phyloP scores from a whole-genome alignment of 2,797 vertebrate species.

The Pseudocheirus occidentalis region DNA sequence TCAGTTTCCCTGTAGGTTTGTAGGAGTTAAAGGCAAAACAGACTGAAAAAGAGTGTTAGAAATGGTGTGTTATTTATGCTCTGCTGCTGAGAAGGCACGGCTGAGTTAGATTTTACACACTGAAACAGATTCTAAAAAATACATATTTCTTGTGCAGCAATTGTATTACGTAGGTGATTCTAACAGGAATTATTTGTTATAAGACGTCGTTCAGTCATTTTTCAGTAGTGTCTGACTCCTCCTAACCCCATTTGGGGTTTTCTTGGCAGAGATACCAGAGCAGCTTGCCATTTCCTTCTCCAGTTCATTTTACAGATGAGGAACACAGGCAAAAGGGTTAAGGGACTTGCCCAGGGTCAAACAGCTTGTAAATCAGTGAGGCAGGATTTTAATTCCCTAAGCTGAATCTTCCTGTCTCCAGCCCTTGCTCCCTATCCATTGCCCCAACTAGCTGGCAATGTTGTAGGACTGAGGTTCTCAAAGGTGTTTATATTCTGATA shows the following conservation, averaged over 20 bases:
- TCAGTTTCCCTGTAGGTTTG: conserved; percentile 12
- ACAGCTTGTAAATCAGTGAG: not conserved
- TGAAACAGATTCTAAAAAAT: conserved; percentile 43
- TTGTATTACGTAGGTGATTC: not conserved
- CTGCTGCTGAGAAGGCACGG: conserved; percentile 37
- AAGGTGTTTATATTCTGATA: not conserved
- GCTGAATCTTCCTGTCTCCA: not conserved
- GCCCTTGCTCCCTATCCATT: not conserved
- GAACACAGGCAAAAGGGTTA: not conserved
- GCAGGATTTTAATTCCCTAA: not conserved
- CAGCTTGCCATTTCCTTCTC: not conserved
- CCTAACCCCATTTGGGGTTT: not conserved
- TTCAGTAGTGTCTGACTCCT: not conserved
- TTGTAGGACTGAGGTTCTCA: not conserved
- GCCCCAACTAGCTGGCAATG: not conserved
- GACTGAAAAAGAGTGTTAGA: conserved; percentile 35
- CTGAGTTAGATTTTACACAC: conserved; percentile 44
- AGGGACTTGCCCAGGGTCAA: not conserved
- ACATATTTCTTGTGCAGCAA: not conserved
- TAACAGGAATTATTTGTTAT: not conserved
- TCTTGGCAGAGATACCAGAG: not conserved
- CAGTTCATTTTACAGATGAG: not conserved
- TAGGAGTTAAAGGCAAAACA: conserved; percentile 40
- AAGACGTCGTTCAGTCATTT: not conserved
- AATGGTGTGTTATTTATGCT: conserved; percentile 14